Base-by-base conservation (phyloP, 2,113 vertebrate genomes). In the Perccottus glenii region DNA sequence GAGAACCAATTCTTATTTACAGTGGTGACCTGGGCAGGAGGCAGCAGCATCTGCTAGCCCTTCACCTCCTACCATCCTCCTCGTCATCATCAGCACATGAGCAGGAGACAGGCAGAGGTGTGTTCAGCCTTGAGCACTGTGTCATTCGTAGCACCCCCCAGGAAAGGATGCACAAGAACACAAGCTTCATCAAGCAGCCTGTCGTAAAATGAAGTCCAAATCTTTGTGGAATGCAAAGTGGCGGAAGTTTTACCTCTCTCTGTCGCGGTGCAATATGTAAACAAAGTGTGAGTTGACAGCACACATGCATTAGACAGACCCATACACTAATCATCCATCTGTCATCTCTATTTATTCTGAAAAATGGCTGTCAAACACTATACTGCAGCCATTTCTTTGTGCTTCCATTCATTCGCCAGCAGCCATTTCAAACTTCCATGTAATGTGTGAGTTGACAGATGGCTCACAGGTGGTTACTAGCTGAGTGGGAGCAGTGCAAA, bases 321-420 rank as follows among this genome's bases (percentile, higher is more conserved):
- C 65, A 48, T 44, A 33, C 63, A 44, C 72, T 67, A 67, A 84
- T 79, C 81, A 61, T 67, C 88, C 86, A 85, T 85, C 84, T 85
- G 86, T 82, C 86, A 70, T 66, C 72, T 63, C 40, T 74, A 62
- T 63, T 82, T 73, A 65, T 45, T 62, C 84, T 65, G 56, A 78
- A 70, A 75, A 65, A 36, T 43, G 64, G 5, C 63, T 45, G 68
- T 73, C 71, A 52, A 49, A 46, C 57, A 40, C 32, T 67, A 36
- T 70, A 66, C 64, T 6, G 45, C 57, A 44, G 33, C 15, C 11
- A 55, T 62, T 56, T 81, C 71, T 70, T 56, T 75, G 50, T 77
- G 67, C 67, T 27, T 63, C 68, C 64, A 73, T 78, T 84, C 77
- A 75, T 50, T 60, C 4, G 5, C 64, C 64, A 49, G 46, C 70